Evolutionary conservation across 2,797 vertebrate genomes (phyloP).

Genomic region (Fistularia commersonii): DNA sequence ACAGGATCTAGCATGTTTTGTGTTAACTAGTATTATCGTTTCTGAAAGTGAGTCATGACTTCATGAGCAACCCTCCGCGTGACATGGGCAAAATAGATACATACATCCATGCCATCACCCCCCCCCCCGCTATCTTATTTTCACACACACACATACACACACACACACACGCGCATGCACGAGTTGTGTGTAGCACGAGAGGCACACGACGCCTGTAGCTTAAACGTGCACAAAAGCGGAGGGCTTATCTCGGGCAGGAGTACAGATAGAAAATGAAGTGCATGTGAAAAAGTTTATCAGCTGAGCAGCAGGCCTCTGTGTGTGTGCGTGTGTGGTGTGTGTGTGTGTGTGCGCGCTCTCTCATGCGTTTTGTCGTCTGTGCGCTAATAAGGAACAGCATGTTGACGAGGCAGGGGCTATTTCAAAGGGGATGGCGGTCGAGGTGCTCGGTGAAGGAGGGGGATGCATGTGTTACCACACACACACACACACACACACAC

Average conservation of each 20-base stretch:
- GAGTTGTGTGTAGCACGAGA: constrained; percentile 13
- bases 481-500: constrained; percentile 5
- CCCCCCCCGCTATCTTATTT: constrained; percentile 8
- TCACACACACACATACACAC: constrained; percentile 20
- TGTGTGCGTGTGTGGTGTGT: constrained; percentile 8
- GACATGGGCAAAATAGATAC: constrained; percentile 6
- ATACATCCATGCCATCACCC: constrained; percentile 14
- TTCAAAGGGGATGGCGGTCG: constrained; percentile 39
- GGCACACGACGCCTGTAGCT: constrained; percentile 4
- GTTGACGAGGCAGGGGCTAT: constrained; percentile 42
- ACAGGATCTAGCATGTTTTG: constrained; percentile 11
- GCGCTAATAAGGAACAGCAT: constrained; percentile 56
- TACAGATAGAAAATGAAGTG: constrained; percentile 40
- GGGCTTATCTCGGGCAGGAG: constrained; percentile 36
- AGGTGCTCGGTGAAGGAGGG: constrained; percentile 19
- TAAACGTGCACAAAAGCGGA: constrained; percentile 15
- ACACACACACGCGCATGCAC: constrained; percentile 11
- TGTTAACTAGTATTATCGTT: too few species aligned
- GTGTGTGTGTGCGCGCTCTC: constrained; percentile 14
- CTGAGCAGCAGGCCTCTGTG: constrained; percentile 34
- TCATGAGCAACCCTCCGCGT: background rate
- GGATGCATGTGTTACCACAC: background rate
- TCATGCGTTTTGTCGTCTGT: constrained; percentile 49
- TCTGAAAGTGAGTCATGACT: background rate
- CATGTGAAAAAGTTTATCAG: constrained; percentile 64